Evolutionary conservation across 2,888 invertebrate species (phyloP).

Genomic region (Tanaodytes sp.): DNA sequence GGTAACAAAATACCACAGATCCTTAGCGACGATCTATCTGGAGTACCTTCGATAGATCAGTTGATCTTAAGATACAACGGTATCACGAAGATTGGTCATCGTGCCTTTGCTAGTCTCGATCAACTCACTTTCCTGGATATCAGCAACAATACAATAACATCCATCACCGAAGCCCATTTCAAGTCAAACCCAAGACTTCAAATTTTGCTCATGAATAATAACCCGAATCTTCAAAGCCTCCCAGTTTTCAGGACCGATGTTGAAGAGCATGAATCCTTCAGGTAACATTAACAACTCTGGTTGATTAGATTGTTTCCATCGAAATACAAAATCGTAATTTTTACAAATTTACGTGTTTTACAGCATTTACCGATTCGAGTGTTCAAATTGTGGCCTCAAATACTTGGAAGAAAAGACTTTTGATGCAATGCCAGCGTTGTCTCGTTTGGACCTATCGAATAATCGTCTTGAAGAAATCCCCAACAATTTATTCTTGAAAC

Average conservation of each 20-base stretch:
- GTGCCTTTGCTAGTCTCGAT: slow-evolving; percentile 80
- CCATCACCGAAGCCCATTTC: slow-evolving; percentile 80
- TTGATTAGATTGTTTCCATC: neutral
- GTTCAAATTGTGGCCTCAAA: slow-evolving; percentile 82
- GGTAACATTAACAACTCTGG: too few species aligned
- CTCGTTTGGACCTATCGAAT: slow-evolving; percentile 79
- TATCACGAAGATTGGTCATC: slow-evolving; percentile 80
- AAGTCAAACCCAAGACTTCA: slow-evolving; percentile 81
- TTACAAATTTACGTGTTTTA: too few species aligned
- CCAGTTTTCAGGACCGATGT: slow-evolving; percentile 80
- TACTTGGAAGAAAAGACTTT: slow-evolving; percentile 79
- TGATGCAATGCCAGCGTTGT: slow-evolving; percentile 81
- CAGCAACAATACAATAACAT: slow-evolving; percentile 81
- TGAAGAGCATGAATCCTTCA: slow-evolving; percentile 63
- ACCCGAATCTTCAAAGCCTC: slow-evolving; percentile 79
- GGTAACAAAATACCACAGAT: slow-evolving; percentile 80
- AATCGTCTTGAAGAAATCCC: slow-evolving; percentile 73
- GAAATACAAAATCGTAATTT: too few species aligned
- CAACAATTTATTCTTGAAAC: slow-evolving; percentile 66
- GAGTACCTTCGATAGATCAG: slow-evolving; percentile 78
- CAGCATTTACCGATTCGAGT: slow-evolving; percentile 81
- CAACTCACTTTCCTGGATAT: slow-evolving; percentile 82
- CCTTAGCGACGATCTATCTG: slow-evolving; percentile 79
- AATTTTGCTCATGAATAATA: slow-evolving; percentile 81
- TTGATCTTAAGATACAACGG: slow-evolving; percentile 82